These are phyloP conservation scores for Tragelaphus scriptus DNA, from an alignment of 2,113 vertebrate genomes.

Conservation along the genomic window DNA sequence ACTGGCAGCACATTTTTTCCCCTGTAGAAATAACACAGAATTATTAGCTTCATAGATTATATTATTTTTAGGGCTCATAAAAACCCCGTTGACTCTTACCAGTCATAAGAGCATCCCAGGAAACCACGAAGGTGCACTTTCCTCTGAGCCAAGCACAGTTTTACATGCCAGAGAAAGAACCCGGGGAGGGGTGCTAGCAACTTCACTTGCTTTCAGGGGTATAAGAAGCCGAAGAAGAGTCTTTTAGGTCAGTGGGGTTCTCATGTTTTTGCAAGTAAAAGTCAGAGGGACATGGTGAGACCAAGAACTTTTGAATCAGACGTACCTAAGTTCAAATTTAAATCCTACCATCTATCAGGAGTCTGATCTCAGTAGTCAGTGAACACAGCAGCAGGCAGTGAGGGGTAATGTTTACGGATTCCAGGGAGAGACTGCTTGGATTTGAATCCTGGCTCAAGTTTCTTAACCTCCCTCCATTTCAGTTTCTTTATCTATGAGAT, in stretches of 20 bases:
- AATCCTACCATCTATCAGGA: not conserved
- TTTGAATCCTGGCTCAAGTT: not conserved
- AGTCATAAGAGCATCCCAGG: not conserved
- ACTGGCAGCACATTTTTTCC: not conserved
- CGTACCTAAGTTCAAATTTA: not conserved
- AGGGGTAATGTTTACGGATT: not conserved
- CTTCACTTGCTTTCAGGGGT: not conserved
- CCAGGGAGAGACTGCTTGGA: not conserved
- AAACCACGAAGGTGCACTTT: not conserved
- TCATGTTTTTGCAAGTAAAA: not conserved
- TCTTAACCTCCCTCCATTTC: not conserved
- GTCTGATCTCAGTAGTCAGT: not conserved
- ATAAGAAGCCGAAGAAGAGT: not conserved
- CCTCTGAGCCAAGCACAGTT: not conserved
- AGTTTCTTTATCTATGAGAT: not conserved
- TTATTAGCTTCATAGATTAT: not conserved
- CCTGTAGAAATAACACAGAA: not conserved
- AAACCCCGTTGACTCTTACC: not conserved
- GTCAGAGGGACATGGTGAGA: not conserved
- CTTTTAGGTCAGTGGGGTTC: not conserved
- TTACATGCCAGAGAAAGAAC: not conserved
- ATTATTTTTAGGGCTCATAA: constrained; percentile 2
- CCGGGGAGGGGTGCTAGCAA: not conserved
- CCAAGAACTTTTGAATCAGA: not conserved
- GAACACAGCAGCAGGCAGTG: not conserved